A percentile compares a stretch with the other conserved stretches of the same genome.
Evolutionary conservation across 2,888 invertebrate genomes (phyloP).

Genomic region (Poecilobothrus nobilitatus): DNA sequence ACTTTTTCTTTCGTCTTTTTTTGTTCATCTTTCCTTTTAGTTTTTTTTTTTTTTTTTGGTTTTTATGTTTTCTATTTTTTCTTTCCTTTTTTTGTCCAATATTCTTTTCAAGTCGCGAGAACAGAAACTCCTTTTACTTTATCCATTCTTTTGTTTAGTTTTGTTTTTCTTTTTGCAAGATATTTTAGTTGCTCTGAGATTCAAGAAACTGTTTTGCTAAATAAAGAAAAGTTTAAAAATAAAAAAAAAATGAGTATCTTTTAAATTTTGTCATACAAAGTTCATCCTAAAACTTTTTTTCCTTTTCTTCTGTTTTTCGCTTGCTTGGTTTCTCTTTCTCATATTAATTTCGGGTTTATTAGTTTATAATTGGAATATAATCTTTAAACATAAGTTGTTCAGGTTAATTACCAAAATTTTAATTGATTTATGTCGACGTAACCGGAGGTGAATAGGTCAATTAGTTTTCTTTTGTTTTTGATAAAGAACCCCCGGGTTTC

Average conservation of each 20-base stretch:
- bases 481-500: too few species aligned
- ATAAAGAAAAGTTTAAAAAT: background rate
- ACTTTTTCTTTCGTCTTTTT: slow-evolving; percentile 12
- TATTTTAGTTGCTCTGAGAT: background rate
- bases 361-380: slow-evolving; percentile 6
- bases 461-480: background rate
- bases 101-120: background rate
- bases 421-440: slow-evolving; percentile 6
- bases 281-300: background rate
- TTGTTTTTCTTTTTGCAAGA: too few species aligned
- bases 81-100: slow-evolving; percentile 10
- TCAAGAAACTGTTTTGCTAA: slow-evolving; percentile 13
- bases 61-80: background rate
- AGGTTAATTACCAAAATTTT: slow-evolving; percentile 1
- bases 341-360: slow-evolving; percentile 4
- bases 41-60: slow-evolving; percentile 4
- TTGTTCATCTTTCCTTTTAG: slow-evolving; percentile 9
- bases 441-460: slow-evolving; percentile 4
- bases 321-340: background rate
- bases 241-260: background rate
- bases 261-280: background rate
- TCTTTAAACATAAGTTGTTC: background rate
- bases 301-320: background rate
- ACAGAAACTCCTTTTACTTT: too few species aligned
- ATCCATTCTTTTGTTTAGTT: too few species aligned